Percentiles rank a stretch among this genome's conserved stretches.
Evolutionary conservation across 1,140 invertebrate genomes (phyloP).

Genomic region (Teleogryllus occipitalis): DNA sequence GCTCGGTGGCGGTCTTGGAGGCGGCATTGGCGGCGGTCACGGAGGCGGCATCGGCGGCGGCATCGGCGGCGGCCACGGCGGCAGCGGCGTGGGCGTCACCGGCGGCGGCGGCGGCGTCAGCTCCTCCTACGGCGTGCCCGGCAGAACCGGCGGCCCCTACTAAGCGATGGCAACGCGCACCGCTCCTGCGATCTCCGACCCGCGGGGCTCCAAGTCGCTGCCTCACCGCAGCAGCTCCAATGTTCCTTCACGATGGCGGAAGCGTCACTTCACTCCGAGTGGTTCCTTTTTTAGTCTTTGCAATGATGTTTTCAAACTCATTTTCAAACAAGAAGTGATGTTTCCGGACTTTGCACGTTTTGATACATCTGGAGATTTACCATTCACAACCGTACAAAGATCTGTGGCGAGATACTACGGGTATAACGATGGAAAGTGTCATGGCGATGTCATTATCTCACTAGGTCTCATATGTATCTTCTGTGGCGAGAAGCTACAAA

Average conservation of each 20-base stretch:
- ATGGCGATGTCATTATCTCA: neutral
- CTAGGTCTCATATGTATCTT: constrained; percentile 4
- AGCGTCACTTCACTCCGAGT: neutral
- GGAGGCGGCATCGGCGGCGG: neutral
- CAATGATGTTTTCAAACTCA: neutral
- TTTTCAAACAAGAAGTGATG: neutral
- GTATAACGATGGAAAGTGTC: neutral
- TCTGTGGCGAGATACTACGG: neutral
- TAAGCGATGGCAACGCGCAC: neutral
- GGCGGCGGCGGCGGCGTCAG: neutral
- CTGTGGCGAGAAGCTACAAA: neutral
- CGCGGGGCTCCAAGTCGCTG: neutral
- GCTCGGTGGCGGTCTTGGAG: neutral
- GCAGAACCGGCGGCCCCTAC: neutral
- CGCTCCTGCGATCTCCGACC: neutral
- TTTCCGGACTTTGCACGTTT: neutral
- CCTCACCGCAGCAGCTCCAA: neutral
- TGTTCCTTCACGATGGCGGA: neutral
- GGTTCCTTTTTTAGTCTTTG: neutral
- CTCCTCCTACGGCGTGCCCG: neutral
- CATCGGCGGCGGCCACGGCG: too few species aligned
- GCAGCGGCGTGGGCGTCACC: neutral
- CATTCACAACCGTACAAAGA: neutral
- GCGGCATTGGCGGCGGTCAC: neutral
- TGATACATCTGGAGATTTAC: neutral